A percentile compares a stretch with the other conserved stretches of the same genome.
Conservation (phyloP, 2,113 vertebrate species). For the Leucopternis melanops region DNA sequence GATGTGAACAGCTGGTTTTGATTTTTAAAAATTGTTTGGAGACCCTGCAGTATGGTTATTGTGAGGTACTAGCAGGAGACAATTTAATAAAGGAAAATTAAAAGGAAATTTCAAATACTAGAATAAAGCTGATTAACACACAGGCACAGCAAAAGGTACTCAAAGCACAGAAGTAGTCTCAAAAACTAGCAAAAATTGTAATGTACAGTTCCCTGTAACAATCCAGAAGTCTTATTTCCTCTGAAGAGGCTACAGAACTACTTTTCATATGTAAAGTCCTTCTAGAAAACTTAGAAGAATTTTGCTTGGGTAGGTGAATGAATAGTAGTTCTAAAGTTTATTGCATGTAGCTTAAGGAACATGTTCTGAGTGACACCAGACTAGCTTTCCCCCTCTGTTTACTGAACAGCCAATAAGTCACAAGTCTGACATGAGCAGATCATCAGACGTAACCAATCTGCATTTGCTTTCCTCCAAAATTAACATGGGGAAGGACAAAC, state of each 20-base stretch:
- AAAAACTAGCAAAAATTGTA: background rate
- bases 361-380: background rate
- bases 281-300: background rate
- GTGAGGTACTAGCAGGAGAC: background rate
- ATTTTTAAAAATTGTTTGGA: background rate
- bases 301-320: background rate
- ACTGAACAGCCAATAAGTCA: background rate
- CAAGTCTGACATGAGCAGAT: background rate
- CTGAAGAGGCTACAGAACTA: background rate
- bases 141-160: background rate
- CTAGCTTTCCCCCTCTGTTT: background rate
- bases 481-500: background rate
- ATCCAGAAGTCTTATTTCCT: background rate
- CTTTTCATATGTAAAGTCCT: background rate
- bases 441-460: background rate
- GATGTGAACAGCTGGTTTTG: background rate
- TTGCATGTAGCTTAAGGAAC: background rate
- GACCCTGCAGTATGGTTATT: background rate
- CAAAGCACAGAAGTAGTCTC: background rate
- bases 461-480: background rate
- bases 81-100: background rate
- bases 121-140: background rate
- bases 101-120: background rate
- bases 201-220: background rate
- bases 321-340: background rate